A percentile compares a stretch with the other conserved stretches of the same genome.
Evolutionary conservation across 2,113 vertebrate species (phyloP).

Genomic region (Larimichthys crocea): DNA sequence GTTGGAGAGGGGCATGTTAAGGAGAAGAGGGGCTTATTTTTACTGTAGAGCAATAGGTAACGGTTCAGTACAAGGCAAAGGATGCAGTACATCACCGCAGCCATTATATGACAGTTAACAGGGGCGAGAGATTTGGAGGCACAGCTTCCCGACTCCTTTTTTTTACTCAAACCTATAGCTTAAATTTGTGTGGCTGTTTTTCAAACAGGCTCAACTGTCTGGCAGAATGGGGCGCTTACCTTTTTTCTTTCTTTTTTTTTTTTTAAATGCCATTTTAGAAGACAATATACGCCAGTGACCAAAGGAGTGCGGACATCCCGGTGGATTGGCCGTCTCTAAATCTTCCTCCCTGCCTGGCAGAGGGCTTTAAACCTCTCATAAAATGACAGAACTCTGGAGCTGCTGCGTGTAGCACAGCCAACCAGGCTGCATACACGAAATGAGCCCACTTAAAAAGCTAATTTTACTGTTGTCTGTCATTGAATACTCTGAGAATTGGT

Average conservation of each 20-base stretch:
- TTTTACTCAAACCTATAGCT: slow-evolving; percentile 65
- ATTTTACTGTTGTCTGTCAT: slow-evolving; percentile 20
- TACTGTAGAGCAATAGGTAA: slow-evolving; percentile 48
- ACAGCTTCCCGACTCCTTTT: slow-evolving; percentile 57
- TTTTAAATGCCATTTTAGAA: slow-evolving; percentile 50
- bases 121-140: slow-evolving; percentile 50
- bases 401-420: slow-evolving; percentile 50
- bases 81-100: slow-evolving; percentile 62
- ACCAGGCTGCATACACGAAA: slow-evolving; percentile 23
- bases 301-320: slow-evolving; percentile 36
- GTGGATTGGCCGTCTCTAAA: slow-evolving; percentile 58
- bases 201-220: slow-evolving; percentile 47
- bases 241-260: slow-evolving; percentile 30
- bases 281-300: slow-evolving; percentile 56
- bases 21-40: slow-evolving; percentile 28
- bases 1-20: slow-evolving; percentile 55
- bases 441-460: slow-evolving; percentile 19
- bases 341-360: slow-evolving; percentile 42
- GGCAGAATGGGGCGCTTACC: slow-evolving; percentile 24
- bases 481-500: background rate
- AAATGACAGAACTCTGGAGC: slow-evolving; percentile 59
- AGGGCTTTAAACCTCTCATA: slow-evolving; percentile 59
- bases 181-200: slow-evolving; percentile 66
- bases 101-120: slow-evolving; percentile 73
- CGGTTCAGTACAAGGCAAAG: slow-evolving; percentile 22